Conservation (phyloP, 2,113 vertebrate species). For the Colinus virginianus region DNA sequence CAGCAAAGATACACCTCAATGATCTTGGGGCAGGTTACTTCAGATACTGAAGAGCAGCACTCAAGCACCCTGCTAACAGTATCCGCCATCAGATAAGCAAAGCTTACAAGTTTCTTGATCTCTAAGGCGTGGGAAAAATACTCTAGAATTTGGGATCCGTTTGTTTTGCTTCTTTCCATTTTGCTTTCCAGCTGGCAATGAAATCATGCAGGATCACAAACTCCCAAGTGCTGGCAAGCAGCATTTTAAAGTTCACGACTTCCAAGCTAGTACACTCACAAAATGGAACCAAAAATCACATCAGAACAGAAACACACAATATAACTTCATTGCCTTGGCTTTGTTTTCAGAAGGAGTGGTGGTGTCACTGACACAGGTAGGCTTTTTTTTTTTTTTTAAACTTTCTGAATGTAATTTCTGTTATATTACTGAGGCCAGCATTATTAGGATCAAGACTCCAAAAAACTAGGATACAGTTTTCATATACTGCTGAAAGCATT, state of each 20-base stretch:
- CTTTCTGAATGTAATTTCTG: background rate
- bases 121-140: slow-evolving; percentile 45
- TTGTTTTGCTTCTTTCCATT: slow-evolving; percentile 68
- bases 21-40: background rate
- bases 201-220: slow-evolving; percentile 47
- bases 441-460: background rate
- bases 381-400: background rate
- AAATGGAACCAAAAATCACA: background rate
- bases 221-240: slow-evolving; percentile 43
- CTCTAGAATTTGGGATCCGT: slow-evolving; percentile 32
- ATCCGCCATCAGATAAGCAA: slow-evolving; percentile 5
- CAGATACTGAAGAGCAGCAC: background rate
- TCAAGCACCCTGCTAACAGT: background rate
- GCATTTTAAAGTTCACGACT: slow-evolving; percentile 21
- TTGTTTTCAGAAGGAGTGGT: background rate
- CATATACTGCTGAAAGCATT: background rate
- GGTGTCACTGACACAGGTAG: background rate
- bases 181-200: slow-evolving; percentile 72
- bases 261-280: background rate
- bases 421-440: background rate
- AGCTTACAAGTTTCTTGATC: slow-evolving; percentile 39
- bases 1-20: background rate
- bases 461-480: background rate
- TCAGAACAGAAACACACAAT: background rate
- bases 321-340: background rate